These are phyloP conservation scores for Cyclophora albipunctata DNA, from an alignment of 2,888 invertebrate genomes.

Conservation along the genomic window DNA sequence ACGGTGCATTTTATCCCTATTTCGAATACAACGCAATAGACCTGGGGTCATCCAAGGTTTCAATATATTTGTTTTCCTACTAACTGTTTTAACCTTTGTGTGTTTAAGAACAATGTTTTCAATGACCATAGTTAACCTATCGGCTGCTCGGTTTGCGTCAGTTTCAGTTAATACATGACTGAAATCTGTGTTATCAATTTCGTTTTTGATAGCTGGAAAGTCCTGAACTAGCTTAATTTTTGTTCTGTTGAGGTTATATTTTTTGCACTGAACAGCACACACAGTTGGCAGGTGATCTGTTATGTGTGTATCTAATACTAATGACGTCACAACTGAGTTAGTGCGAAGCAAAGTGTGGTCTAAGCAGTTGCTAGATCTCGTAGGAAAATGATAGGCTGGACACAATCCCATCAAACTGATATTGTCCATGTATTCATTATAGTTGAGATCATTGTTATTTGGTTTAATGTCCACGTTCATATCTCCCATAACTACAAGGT, in stretches of 20 bases:
- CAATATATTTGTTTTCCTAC: slow-evolving; percentile 4
- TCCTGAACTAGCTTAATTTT: neutral
- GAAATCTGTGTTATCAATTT: neutral
- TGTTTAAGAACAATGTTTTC: neutral
- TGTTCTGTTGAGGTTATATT: neutral
- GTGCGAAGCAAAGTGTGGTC: neutral
- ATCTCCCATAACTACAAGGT: neutral
- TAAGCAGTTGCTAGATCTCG: neutral
- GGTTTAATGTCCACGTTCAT: neutral
- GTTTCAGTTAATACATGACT: neutral
- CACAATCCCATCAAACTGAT: neutral
- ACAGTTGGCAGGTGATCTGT: neutral
- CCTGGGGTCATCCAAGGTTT: slow-evolving; percentile 11
- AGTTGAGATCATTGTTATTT: neutral
- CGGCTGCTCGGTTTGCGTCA: neutral
- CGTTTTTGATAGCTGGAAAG: neutral
- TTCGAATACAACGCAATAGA: slow-evolving; percentile 10
- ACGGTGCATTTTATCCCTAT: slow-evolving; percentile 12
- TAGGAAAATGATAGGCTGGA: neutral
- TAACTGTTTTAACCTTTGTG: neutral
- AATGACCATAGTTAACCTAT: neutral
- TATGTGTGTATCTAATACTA: neutral
- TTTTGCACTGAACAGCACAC: neutral
- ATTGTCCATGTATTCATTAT: neutral
- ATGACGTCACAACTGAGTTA: neutral